Evolutionary conservation across 2,888 invertebrate genomes (phyloP).

Genomic region (Eupithecia inturbata): DNA sequence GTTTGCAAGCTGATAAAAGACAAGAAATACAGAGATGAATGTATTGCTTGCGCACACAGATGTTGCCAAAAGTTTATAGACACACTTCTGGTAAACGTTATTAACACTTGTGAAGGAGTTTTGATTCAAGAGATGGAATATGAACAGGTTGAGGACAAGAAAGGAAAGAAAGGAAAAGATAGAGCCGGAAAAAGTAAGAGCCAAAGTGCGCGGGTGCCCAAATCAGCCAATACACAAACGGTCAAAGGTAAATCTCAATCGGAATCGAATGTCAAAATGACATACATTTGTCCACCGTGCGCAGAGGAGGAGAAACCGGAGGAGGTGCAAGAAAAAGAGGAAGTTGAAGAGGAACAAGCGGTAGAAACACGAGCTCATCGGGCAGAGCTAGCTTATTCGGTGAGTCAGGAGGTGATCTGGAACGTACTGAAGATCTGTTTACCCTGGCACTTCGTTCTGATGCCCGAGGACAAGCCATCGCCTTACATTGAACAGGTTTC

Average conservation of each 20-base stretch:
- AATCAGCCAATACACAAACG: conserved; percentile 51
- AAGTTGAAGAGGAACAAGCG: conserved; percentile 43
- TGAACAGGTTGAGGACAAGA: conserved; percentile 57
- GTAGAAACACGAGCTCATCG: conserved; percentile 40
- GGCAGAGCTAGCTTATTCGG: conserved; percentile 64
- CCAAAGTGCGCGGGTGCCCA: conserved; percentile 64
- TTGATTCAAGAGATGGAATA: conserved; percentile 68
- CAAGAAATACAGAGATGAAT: conserved; percentile 70
- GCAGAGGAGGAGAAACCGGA: conserved; percentile 53
- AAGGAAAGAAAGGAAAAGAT: conserved; percentile 61
- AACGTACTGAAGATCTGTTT: conserved; percentile 71
- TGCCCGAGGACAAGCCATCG: conserved; percentile 63
- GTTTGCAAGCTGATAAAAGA: conserved; percentile 68
- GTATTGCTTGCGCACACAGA: conserved; percentile 65
- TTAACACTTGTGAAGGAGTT: conserved; percentile 68
- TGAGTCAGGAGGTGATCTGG: conserved; percentile 71
- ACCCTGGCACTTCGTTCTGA: conserved; percentile 71
- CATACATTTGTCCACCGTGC: conserved; percentile 71
- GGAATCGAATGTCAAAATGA: conserved; percentile 60
- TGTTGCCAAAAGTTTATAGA: conserved; percentile 67
- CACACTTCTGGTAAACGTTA: conserved; percentile 60
- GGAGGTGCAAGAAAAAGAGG: conserved; percentile 41
- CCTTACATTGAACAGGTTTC: conserved; percentile 62
- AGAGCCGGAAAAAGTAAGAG: conserved; percentile 52
- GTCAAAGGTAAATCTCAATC: conserved; percentile 60